Evolutionary conservation across 1,140 invertebrate genomes (phyloP).

Genomic region (Potamilus streckersoni): DNA sequence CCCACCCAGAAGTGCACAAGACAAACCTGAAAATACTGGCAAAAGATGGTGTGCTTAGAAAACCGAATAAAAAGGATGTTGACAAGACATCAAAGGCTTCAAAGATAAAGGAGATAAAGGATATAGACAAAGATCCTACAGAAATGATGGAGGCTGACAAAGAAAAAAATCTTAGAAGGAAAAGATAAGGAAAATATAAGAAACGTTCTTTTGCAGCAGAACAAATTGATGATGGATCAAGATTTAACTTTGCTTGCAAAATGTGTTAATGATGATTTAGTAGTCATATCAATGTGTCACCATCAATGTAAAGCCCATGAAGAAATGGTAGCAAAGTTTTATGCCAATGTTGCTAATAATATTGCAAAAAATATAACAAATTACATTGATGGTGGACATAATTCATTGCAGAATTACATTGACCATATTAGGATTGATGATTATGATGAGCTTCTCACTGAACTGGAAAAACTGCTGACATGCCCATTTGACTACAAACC

Average conservation of each 20-base stretch:
- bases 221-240: constrained; percentile 27
- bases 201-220: constrained; percentile 18
- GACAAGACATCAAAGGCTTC: constrained; percentile 10
- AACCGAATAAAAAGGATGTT: constrained; percentile 26
- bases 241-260: constrained; percentile 29
- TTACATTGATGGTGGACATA: constrained; percentile 25
- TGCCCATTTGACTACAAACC: constrained; percentile 12
- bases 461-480: constrained; percentile 5
- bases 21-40: constrained; percentile 13
- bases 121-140: not conserved
- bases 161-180: not conserved
- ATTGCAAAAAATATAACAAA: constrained; percentile 27
- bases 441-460: constrained; percentile 5
- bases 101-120: not conserved
- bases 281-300: constrained; percentile 29
- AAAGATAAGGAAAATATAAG: not conserved
- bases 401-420: constrained; percentile 10
- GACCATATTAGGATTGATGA: constrained; percentile 17
- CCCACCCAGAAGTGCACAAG: constrained; percentile 20
- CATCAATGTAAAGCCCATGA: constrained; percentile 25
- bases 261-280: constrained; percentile 30
- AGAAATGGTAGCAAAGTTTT: constrained; percentile 20
- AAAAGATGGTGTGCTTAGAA: constrained; percentile 17
- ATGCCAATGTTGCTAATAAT: constrained; percentile 29
- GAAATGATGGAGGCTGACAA: not conserved